Evolutionary conservation across 2,888 invertebrate species (phyloP).

Genomic region (Oxystoma pomonae): DNA sequence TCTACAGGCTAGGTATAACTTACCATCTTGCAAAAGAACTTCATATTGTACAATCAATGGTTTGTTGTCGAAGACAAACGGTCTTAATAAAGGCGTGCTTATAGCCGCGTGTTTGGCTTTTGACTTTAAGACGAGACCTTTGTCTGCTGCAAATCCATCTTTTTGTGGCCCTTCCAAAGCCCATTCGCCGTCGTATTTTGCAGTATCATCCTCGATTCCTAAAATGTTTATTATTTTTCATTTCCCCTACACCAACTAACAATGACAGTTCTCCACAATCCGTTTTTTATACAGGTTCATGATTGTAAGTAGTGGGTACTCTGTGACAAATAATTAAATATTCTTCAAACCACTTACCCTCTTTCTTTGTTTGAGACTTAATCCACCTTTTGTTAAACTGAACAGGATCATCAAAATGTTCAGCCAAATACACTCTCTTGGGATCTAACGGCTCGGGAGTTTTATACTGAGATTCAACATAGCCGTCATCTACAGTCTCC

Average conservation of each 20-base stretch:
- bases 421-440: constrained; percentile 68
- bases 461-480: constrained; percentile 55
- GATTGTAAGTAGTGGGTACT: too few species aligned
- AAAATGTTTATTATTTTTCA: constrained; percentile 10
- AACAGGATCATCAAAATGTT: constrained; percentile 78
- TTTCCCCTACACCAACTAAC: too few species aligned
- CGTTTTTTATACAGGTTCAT: too few species aligned
- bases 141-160: constrained; percentile 72
- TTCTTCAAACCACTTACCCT: too few species aligned
- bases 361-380: constrained; percentile 83
- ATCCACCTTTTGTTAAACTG: constrained; percentile 79
- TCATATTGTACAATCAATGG: constrained; percentile 92
- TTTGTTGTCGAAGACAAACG: constrained; percentile 78
- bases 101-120: constrained; percentile 97
- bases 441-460: constrained; percentile 64
- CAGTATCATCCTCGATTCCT: constrained; percentile 75
- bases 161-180: constrained; percentile 70
- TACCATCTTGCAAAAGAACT: constrained; percentile 81
- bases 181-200: constrained; percentile 91
- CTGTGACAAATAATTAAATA: too few species aligned
- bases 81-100: constrained; percentile 68
- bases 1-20: background rate
- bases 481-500: constrained; percentile 36
- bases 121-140: constrained; percentile 82
- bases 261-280: too few species aligned